A percentile compares a stretch with the other conserved stretches of the same genome.
phyloP scores from a whole-genome alignment of 2,113 vertebrate genomes.

The Syngnathus scovelli region DNA sequence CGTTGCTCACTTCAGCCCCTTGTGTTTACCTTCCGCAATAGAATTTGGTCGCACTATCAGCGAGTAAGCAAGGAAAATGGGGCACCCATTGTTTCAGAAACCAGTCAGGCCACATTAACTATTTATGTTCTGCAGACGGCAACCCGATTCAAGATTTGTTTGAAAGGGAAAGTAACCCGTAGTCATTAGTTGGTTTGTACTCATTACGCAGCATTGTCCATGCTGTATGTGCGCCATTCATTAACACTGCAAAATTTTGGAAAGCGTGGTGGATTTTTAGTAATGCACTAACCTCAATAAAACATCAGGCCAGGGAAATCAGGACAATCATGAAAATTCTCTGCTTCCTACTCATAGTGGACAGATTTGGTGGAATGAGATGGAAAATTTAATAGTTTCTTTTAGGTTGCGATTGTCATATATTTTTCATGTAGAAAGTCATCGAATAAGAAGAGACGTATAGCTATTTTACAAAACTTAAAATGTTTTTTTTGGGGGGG shows the following conservation, averaged over 20 bases:
- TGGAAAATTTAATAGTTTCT: slow-evolving; percentile 1
- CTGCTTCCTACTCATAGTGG: slow-evolving; percentile 22
- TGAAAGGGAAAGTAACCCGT: slow-evolving; percentile 31
- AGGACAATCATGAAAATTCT: slow-evolving; percentile 37
- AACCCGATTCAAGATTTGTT: slow-evolving; percentile 36
- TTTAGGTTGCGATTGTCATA: neutral
- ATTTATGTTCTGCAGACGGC: slow-evolving; percentile 40
- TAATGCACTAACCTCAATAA: slow-evolving; percentile 26
- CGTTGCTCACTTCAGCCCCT: neutral
- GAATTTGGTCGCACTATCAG: slow-evolving; percentile 1
- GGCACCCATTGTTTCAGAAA: slow-evolving; percentile 19
- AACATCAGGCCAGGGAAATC: slow-evolving; percentile 30
- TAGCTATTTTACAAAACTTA: neutral
- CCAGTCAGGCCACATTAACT: slow-evolving; percentile 45
- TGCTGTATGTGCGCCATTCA: slow-evolving; percentile 24
- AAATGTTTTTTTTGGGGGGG: too few species aligned
- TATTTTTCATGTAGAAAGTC: neutral
- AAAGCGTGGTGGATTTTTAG: slow-evolving; percentile 15
- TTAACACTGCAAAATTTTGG: slow-evolving; percentile 15
- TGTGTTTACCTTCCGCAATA: neutral
- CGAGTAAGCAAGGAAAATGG: slow-evolving; percentile 27
- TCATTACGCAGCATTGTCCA: slow-evolving; percentile 46
- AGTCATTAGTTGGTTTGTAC: slow-evolving; percentile 37
- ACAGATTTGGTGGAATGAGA: slow-evolving; percentile 15
- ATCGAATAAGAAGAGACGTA: neutral